Conservation (phyloP, 2,888 invertebrate genomes). For the Heliconius cydno region DNA sequence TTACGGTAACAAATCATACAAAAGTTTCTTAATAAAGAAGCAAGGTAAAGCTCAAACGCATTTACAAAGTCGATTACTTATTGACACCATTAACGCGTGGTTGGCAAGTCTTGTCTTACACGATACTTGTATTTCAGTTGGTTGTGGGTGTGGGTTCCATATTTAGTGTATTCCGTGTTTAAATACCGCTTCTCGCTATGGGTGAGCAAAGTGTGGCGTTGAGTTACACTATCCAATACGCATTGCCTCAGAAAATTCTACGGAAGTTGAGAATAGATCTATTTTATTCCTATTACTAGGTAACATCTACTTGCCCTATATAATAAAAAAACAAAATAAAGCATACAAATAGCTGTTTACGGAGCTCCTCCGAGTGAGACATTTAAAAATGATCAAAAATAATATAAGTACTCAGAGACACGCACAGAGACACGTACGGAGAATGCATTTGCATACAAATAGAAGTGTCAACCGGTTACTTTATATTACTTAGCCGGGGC, state of each 20-base stretch:
- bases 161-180: too few relatives aligned
- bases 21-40: slow-evolving; percentile 13
- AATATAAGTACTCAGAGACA: slow-evolving; percentile 34
- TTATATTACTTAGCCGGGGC: slow-evolving; percentile 42
- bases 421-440: slow-evolving; percentile 37
- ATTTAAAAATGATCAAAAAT: slow-evolving; percentile 41
- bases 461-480: slow-evolving; percentile 64
- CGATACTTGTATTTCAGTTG: too few relatives aligned
- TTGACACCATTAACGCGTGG: background rate
- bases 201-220: too few relatives aligned
- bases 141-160: too few relatives aligned
- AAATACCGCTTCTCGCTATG: too few relatives aligned
- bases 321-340: background rate
- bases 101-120: background rate
- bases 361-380: slow-evolving; percentile 28
- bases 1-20: slow-evolving; percentile 19
- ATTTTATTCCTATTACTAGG: background rate
- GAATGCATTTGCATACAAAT: slow-evolving; percentile 76
- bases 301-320: background rate
- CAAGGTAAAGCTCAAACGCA: slow-evolving; percentile 1
- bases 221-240: too few relatives aligned
- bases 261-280: too few relatives aligned
- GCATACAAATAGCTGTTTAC: background rate
- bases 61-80: slow-evolving; percentile 9
- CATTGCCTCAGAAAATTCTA: too few relatives aligned